Evolutionary conservation across 2,797 vertebrate species (phyloP).

Genomic region (Eulemur rubriventer): DNA sequence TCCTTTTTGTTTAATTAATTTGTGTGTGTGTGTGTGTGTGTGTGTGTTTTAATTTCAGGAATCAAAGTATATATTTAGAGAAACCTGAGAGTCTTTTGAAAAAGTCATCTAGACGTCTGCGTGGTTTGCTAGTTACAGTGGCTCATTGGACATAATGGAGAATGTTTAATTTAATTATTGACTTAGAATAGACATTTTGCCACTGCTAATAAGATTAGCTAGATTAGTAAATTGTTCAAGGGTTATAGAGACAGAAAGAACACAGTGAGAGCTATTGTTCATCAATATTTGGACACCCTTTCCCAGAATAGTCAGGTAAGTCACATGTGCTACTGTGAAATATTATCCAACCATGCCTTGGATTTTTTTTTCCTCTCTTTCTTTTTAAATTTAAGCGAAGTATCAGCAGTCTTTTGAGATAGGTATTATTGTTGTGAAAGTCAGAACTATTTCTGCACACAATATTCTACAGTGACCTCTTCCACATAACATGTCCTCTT

Average conservation of each 20-base stretch:
- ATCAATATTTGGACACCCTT: slow-evolving; percentile 49
- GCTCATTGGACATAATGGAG: slow-evolving; percentile 37
- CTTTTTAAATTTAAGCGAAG: not conserved
- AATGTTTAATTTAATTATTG: slow-evolving; percentile 64
- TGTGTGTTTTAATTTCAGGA: not conserved
- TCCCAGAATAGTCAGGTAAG: slow-evolving; percentile 16
- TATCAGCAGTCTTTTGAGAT: slow-evolving; percentile 26
- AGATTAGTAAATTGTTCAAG: slow-evolving; percentile 46
- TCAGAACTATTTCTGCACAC: not conserved
- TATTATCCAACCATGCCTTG: not conserved
- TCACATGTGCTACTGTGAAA: not conserved
- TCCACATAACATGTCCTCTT: not conserved
- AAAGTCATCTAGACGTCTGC: not conserved
- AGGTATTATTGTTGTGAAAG: not conserved
- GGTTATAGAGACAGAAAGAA: slow-evolving; percentile 24
- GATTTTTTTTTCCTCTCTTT: not conserved
- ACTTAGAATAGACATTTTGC: slow-evolving; percentile 53
- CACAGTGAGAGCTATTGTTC: not conserved
- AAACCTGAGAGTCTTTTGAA: not conserved
- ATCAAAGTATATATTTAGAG: not conserved
- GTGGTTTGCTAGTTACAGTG: slow-evolving; percentile 11
- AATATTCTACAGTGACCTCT: not conserved
- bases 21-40: not conserved
- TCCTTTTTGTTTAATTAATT: not conserved
- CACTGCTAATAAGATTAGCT: slow-evolving; percentile 54